A percentile compares a stretch with the other conserved stretches of the same genome.
Conservation (phyloP, 2,888 invertebrate species). For the Agonopterix heracliana region DNA sequence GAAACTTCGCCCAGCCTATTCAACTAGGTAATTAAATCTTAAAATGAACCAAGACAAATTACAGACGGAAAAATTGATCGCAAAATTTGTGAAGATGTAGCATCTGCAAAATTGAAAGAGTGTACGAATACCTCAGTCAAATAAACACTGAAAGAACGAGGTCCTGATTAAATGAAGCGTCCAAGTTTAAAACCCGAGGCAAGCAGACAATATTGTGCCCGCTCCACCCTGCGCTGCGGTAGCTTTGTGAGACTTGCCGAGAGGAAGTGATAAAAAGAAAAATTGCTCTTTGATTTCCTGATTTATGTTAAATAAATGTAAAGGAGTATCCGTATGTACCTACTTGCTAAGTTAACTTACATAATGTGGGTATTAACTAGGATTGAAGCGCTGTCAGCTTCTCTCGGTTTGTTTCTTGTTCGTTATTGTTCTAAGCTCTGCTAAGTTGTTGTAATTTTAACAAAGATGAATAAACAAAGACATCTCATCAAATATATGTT, state of each 20-base stretch:
- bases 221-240: slow-evolving; percentile 23
- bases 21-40: no score
- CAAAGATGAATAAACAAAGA: no score
- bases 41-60: no score
- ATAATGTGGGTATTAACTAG: no score
- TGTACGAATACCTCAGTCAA: slow-evolving; percentile 35
- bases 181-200: slow-evolving; percentile 40
- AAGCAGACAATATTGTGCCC: slow-evolving; percentile 38
- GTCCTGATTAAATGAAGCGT: slow-evolving; percentile 53
- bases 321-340: neutral
- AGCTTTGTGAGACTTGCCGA: slow-evolving; percentile 36
- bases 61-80: no score
- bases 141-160: slow-evolving; percentile 46
- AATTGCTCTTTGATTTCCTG: slow-evolving; percentile 42
- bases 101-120: slow-evolving; percentile 22
- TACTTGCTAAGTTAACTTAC: no score
- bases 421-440: no score
- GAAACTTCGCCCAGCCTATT: no score
- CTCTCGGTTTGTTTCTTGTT: no score
- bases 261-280: slow-evolving; percentile 28
- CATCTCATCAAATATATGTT: no score
- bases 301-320: slow-evolving; percentile 17
- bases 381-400: no score
- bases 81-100: neutral
- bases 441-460: no score